These are phyloP conservation scores for Andricus grossulariae DNA, from an alignment of 1,140 invertebrate species.

Conservation along the genomic window DNA sequence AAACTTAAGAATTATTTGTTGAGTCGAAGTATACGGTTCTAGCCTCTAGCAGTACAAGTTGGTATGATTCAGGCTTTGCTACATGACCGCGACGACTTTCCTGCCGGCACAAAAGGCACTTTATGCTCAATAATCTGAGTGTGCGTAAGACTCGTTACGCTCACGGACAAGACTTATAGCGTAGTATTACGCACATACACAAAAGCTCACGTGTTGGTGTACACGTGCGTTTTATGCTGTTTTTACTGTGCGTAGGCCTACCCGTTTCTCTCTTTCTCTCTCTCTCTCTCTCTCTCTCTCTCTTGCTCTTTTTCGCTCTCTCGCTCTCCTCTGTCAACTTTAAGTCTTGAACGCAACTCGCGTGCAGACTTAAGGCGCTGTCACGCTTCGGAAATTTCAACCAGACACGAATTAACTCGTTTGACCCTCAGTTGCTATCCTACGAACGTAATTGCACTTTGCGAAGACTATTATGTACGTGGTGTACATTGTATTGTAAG, in stretches of 20 bases:
- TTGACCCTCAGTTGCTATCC: slow-evolving; percentile 30
- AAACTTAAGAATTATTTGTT: slow-evolving; percentile 10
- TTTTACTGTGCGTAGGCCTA: slow-evolving; percentile 49
- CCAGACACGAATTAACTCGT: slow-evolving; percentile 30
- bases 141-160: background rate
- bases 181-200: background rate
- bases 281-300: slow-evolving; percentile 10
- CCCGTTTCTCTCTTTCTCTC: slow-evolving; percentile 41
- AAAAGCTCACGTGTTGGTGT: background rate
- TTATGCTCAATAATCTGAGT: slow-evolving; percentile 1
- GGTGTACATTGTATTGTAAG: slow-evolving; percentile 29
- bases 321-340: background rate
- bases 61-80: slow-evolving; percentile 29
- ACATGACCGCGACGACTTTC: slow-evolving; percentile 30
- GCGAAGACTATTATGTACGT: slow-evolving; percentile 7
- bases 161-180: background rate
- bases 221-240: slow-evolving; percentile 38
- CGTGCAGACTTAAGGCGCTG: slow-evolving; percentile 27
- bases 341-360: slow-evolving; percentile 30
- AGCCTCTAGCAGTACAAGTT: no score
- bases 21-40: background rate
- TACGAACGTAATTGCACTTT: slow-evolving; percentile 25
- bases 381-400: slow-evolving; percentile 29
- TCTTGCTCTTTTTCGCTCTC: slow-evolving; percentile 36
- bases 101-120: slow-evolving; percentile 20